Evolutionary conservation across 2,888 invertebrate genomes (phyloP).

Genomic region (Geophilus truncorum): DNA sequence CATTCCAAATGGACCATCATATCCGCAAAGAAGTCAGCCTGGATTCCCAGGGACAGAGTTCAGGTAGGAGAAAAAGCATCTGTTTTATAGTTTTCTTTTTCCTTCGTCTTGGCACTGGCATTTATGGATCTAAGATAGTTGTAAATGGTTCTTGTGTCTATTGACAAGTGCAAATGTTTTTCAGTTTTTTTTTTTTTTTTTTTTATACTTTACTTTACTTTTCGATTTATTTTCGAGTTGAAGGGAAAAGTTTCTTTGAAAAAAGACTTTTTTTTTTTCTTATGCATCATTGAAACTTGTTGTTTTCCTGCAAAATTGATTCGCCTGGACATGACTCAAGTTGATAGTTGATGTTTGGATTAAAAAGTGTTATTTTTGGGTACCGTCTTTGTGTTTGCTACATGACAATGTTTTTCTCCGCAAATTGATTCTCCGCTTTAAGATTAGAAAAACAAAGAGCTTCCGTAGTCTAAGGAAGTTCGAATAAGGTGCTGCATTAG

Average conservation of each 20-base stretch:
- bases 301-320: not conserved
- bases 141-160: conserved; percentile 3
- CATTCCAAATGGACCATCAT: conserved; percentile 23
- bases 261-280: not conserved
- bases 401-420: not conserved
- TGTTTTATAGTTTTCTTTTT: conserved; percentile 19
- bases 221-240: not conserved
- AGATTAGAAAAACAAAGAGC: not conserved
- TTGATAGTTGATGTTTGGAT: not conserved
- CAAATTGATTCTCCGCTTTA: not conserved
- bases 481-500: not conserved
- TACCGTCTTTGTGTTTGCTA: not conserved
- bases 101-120: conserved; percentile 17
- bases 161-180: not conserved
- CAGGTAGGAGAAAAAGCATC: conserved; percentile 25
- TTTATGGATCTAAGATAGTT: not conserved
- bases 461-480: not conserved
- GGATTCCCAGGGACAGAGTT: conserved; percentile 29
- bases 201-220: not conserved
- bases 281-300: not conserved
- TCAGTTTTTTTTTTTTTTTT: not conserved
- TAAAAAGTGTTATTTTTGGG: not conserved
- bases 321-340: no score
- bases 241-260: not conserved
- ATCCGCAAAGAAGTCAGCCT: conserved; percentile 28